Base-by-base conservation (phyloP, 2,888 invertebrate species). In the Linyphia triangularis region DNA sequence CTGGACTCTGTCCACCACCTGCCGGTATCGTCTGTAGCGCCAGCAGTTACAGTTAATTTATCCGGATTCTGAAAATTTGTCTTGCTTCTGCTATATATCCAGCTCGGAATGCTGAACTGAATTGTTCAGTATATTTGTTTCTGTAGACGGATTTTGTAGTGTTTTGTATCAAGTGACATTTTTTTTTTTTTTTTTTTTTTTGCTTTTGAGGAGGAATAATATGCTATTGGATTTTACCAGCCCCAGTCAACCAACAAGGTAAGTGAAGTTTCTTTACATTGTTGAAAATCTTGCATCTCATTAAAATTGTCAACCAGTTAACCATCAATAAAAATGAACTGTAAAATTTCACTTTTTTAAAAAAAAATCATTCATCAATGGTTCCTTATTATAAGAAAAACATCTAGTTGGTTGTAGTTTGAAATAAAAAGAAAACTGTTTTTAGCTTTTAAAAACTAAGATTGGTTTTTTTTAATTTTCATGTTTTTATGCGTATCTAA, bases 151-250 rank as follows among this genome's bases (percentile, higher is more conserved):
- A 24, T 73, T 43, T 59, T 22, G 24, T 9, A 33, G n/a, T 59
- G 59, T 28, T 59, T 59, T 6, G 24, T 28, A 37, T n/a, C n/a
- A n/a, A n/a, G n/a, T n/a, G n/a, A n/a, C n/a, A n/a, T n/a, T n/a
- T n/a, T n/a, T n/a, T n/a, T n/a, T n/a, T n/a, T n/a, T n/a, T 26
- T 61, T 30, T 61, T n/a, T 51, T 51, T 22, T 28, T 40, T 22
- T 77, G 10, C 3, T 19, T 63, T 51, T 43, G 65, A 24, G 26
- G 37, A 37, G 59, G 3, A 24, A 30, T 61, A 77, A 24, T 33
- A 85, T 85, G 84, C 77, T 85, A 69, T 77, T 85, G 84, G 84
- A 85, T 77, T 85, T 85, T 85, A 85, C 75, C 84, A 69, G 22
- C 40, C 57, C 84, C 57, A 85, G 28, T 22, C 84, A 85, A 22